phyloP scores from a whole-genome alignment of 2,888 invertebrate genomes.

The Drosophila sordidula region DNA sequence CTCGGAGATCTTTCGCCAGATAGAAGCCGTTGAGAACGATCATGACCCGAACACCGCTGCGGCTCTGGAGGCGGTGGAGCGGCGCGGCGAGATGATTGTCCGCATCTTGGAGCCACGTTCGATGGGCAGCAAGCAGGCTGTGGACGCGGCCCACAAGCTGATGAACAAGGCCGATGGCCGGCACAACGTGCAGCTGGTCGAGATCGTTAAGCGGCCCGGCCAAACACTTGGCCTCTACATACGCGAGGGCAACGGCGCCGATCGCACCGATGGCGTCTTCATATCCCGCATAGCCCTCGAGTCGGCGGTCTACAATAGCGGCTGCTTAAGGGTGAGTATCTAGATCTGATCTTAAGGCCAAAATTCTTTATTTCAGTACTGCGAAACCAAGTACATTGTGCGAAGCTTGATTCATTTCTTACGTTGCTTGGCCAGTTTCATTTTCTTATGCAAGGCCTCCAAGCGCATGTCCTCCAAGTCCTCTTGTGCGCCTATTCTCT shows the following conservation, averaged over 20 bases:
- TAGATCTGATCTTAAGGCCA: too few relatives aligned
- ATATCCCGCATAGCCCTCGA: slow-evolving; percentile 97
- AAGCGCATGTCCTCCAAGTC: slow-evolving; percentile 95
- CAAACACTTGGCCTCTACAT: slow-evolving; percentile 99
- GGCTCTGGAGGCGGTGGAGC: slow-evolving; percentile 96
- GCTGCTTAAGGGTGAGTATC: slow-evolving; percentile 91
- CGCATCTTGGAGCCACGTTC: slow-evolving; percentile 94
- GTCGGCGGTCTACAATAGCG: slow-evolving; percentile 98
- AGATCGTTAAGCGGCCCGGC: slow-evolving; percentile 99
- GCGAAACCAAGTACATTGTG: too few relatives aligned
- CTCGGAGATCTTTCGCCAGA: slow-evolving; percentile 98
- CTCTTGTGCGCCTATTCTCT: slow-evolving; percentile 94
- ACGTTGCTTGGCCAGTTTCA: slow-evolving; percentile 65
- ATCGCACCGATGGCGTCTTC: slow-evolving; percentile 98
- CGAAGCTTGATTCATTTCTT: not conserved
- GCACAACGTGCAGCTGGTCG: slow-evolving; percentile 94
- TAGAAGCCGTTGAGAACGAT: slow-evolving; percentile 98
- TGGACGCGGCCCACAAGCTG: slow-evolving; percentile 95
- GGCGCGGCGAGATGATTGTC: slow-evolving; percentile 97
- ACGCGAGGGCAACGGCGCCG: slow-evolving; percentile 99
- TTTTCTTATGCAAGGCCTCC: slow-evolving; percentile 92
- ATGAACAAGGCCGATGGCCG: slow-evolving; percentile 87
- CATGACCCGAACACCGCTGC: slow-evolving; percentile 97
- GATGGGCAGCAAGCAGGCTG: slow-evolving; percentile 94
- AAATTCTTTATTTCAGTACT: not conserved